A percentile compares a stretch with the other conserved stretches of the same genome.
phyloP scores from a whole-genome alignment of 2,113 vertebrate genomes.

The Oncorhynchus masou region DNA sequence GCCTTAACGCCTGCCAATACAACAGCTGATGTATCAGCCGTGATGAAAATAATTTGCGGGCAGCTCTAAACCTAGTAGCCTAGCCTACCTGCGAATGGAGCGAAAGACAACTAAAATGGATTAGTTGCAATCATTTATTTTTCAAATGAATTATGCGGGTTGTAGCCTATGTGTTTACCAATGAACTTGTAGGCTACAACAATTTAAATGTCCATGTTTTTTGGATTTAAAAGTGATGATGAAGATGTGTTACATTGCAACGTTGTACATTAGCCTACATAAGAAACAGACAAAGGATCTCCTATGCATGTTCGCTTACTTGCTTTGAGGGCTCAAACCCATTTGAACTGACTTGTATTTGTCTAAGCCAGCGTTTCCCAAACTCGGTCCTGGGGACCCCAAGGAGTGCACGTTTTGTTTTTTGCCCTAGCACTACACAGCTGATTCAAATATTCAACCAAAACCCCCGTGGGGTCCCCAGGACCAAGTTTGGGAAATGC shows the following conservation, averaged over 20 bases:
- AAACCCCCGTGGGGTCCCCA: too few relatives aligned
- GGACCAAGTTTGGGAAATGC: too few relatives aligned
- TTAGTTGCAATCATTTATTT: slow-evolving; percentile 82
- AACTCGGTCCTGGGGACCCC: too few relatives aligned
- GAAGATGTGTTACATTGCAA: slow-evolving; percentile 71
- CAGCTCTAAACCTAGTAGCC: slow-evolving; percentile 33
- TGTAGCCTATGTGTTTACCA: slow-evolving; percentile 79
- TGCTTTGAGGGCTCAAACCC: slow-evolving; percentile 42
- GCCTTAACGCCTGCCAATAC: slow-evolving; percentile 97
- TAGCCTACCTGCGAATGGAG: slow-evolving; percentile 55
- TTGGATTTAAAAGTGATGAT: slow-evolving; percentile 60
- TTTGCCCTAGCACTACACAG: too few relatives aligned
- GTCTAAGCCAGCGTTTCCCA: too few relatives aligned
- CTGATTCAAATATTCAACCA: too few relatives aligned
- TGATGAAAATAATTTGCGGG: slow-evolving; percentile 27
- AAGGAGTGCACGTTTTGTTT: too few relatives aligned
- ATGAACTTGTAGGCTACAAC: slow-evolving; percentile 77
- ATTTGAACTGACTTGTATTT: slow-evolving; percentile 12
- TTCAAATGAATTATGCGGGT: slow-evolving; percentile 87
- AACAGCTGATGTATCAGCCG: slow-evolving; percentile 88
- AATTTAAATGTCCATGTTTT: slow-evolving; percentile 69
- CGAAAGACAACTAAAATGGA: slow-evolving; percentile 78
- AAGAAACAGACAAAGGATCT: slow-evolving; percentile 54
- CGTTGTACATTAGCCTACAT: slow-evolving; percentile 67
- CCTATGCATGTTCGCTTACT: slow-evolving; percentile 44